phyloP scores from a whole-genome alignment of 2,113 vertebrate genomes.

The Gila orcuttii region DNA sequence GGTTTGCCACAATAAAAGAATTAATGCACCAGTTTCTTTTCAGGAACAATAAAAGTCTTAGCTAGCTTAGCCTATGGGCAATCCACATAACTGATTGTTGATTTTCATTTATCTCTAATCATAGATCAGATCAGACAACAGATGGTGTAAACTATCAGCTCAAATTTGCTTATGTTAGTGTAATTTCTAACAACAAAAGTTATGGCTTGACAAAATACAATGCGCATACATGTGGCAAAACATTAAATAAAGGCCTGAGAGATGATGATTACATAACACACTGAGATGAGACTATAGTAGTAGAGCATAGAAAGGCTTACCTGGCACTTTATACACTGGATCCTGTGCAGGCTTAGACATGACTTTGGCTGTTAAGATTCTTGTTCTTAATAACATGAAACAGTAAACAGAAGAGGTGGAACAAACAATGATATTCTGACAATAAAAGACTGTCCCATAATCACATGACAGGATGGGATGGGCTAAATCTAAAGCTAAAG shows the following conservation, averaged over 20 bases:
- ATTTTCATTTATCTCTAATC: background rate
- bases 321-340: background rate
- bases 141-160: background rate
- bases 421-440: background rate
- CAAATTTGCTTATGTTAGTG: background rate
- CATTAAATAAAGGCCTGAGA: background rate
- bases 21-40: too few species aligned
- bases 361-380: background rate
- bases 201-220: background rate
- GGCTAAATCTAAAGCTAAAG: background rate
- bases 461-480: slow-evolving; percentile 17
- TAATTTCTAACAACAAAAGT: background rate
- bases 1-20: background rate
- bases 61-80: background rate
- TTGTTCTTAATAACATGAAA: background rate
- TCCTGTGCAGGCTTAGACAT: background rate
- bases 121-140: background rate
- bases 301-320: background rate
- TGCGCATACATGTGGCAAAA: background rate
- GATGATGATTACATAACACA: background rate
- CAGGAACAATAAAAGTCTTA: background rate
- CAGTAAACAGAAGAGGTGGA: background rate
- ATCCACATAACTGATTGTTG: background rate
- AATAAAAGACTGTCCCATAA: background rate
- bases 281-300: background rate